Conservation (phyloP, 2,797 vertebrate genomes). For the Cygnus olor region DNA sequence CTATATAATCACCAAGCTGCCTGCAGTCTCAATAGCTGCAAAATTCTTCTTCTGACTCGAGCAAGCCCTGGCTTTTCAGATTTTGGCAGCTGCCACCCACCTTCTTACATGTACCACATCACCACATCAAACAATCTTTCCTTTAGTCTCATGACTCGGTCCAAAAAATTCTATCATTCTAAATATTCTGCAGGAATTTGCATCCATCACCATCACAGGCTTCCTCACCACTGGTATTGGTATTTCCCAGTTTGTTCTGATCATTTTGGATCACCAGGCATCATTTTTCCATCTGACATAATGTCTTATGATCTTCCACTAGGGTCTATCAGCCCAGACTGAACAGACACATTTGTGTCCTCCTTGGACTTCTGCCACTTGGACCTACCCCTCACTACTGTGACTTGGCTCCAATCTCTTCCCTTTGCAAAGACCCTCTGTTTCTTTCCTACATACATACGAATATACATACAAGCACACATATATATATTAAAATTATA, state of each 20-base stretch:
- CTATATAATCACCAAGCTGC: not conserved
- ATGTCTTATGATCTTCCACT: not conserved
- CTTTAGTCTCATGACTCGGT: not conserved
- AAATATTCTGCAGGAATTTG: not conserved
- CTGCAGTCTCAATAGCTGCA: not conserved
- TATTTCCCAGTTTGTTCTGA: not conserved
- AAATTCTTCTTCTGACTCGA: not conserved
- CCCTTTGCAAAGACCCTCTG: not conserved
- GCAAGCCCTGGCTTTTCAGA: not conserved
- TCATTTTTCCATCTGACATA: not conserved
- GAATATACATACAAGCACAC: not conserved
- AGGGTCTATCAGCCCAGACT: not conserved
- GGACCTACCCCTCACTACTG: not conserved
- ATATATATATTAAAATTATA: not conserved
- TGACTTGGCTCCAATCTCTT: not conserved
- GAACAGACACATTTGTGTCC: not conserved
- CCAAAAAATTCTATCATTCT: not conserved
- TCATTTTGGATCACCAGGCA: not conserved
- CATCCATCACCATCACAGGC: not conserved
- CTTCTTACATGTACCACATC: fast-evolving
- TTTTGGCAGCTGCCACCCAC: not conserved
- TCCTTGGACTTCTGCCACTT: not conserved
- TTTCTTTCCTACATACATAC: not conserved
- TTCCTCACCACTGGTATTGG: fast-evolving
- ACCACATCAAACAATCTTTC: not conserved